Evolutionary conservation across 2,113 vertebrate species (phyloP).

Genomic region (Bungarus multicinctus): DNA sequence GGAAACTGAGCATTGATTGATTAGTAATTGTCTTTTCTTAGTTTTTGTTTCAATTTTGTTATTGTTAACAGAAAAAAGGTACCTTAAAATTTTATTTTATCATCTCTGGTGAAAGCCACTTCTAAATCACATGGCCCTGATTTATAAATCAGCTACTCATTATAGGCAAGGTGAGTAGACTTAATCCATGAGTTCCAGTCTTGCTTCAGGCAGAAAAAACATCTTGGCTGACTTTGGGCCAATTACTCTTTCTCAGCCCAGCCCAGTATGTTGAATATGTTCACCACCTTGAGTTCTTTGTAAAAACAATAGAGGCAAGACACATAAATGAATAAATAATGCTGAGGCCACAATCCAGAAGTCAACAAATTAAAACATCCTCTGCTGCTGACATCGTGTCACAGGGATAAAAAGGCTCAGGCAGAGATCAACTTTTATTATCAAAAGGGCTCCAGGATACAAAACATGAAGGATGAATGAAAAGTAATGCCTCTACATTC

Average conservation of each 20-base stretch:
- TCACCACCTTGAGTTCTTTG: too few relatives aligned
- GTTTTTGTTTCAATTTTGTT: too few relatives aligned
- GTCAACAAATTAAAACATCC: background rate
- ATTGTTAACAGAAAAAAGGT: background rate
- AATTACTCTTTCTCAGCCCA: too few relatives aligned
- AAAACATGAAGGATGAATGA: background rate
- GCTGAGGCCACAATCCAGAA: background rate
- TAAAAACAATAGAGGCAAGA: too few relatives aligned
- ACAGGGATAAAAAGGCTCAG: background rate
- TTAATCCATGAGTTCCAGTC: background rate
- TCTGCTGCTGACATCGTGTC: background rate
- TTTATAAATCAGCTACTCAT: background rate
- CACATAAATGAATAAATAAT: too few relatives aligned
- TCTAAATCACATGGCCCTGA: background rate
- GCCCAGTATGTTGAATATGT: too few relatives aligned
- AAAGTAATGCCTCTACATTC: background rate
- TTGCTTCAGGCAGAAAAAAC: background rate
- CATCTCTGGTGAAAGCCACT: background rate
- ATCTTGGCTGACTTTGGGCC: too few relatives aligned
- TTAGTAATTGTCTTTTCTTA: background rate
- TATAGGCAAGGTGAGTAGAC: background rate
- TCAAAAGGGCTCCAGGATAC: background rate
- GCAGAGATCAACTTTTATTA: background rate
- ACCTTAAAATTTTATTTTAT: background rate
- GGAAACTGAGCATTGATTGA: background rate